A percentile compares a stretch with the other conserved stretches of the same genome.
Evolutionary conservation across 2,113 vertebrate species (phyloP).

Genomic region (Rhynchomys soricoides): DNA sequence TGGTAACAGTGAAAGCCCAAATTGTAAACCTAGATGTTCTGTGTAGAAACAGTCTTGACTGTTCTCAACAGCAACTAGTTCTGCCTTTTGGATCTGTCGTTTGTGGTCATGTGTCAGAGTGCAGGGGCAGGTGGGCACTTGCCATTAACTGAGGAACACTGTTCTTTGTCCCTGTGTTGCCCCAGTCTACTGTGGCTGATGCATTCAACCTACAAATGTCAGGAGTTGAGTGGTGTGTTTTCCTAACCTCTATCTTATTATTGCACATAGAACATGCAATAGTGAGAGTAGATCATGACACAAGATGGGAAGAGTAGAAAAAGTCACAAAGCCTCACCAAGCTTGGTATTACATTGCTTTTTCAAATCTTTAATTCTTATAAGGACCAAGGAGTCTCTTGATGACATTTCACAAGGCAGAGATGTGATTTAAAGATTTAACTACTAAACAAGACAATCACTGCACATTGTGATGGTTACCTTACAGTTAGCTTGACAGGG

Average conservation of each 20-base stretch:
- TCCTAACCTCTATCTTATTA: not conserved
- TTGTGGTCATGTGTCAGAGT: fast-evolving
- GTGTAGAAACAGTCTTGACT: fast-evolving
- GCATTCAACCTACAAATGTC: fast-evolving
- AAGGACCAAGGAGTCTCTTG: not conserved
- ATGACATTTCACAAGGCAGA: not conserved
- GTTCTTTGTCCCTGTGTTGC: not conserved
- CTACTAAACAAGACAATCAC: not conserved
- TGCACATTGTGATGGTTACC: not conserved
- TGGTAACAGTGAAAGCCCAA: not conserved
- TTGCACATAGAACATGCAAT: not conserved
- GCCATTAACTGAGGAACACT: not conserved
- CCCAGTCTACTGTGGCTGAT: not conserved
- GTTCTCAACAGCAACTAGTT: not conserved
- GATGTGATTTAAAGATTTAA: not conserved
- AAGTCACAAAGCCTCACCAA: not conserved
- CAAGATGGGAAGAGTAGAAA: not conserved
- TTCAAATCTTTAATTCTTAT: constrained; percentile 21
- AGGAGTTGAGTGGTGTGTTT: not conserved
- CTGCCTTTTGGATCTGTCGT: not conserved
- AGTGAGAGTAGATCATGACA: not conserved
- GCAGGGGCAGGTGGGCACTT: not conserved
- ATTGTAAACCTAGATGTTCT: fast-evolving
- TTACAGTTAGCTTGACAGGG: not conserved
- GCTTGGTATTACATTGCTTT: not conserved